Base-by-base conservation (phyloP, 1,140 invertebrate species). In the Carposina sasakii region DNA sequence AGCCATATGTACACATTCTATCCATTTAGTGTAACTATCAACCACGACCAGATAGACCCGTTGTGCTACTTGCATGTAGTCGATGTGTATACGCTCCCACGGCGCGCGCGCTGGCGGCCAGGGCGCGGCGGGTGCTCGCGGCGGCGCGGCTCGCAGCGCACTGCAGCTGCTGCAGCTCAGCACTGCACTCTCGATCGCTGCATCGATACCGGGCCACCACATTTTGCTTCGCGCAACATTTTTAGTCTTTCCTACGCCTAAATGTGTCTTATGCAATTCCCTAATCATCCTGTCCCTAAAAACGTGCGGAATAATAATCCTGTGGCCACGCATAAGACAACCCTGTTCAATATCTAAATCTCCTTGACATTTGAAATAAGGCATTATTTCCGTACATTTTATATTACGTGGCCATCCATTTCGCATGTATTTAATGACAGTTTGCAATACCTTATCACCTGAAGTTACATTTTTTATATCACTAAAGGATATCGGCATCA, bases 191-290 rank as follows among this genome's bases (percentile, higher is more conserved):
- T 39, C 16, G 6, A 39, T 39, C 5, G 6, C 8, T 6, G 8
- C 8, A 13, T 39, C 36, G 36, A 17, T 39, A 21, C 36, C 17
- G 13, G 17, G 5, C 17, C 17, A 19, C 36, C 36, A 34, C 8
- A 34, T 9, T 46, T 81, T 63, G 22, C 26, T 50, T 19, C 71
- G 26, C 3, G 79, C 82, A 2, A 78, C 24, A 0, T 53, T 28
- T 50, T 87, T 87, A 64, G 81, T 86, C 41, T 59, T 60, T 4
- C 64, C 60, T 10, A 81, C 63, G 6, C 79, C 79, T 5, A 60
- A 48, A 52, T 85, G 82, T 26, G 31, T 52, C n/a, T 52, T 37
- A 60, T 86, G 81, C 5, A 86, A 50, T 28, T 70, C 43, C 31
- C 65, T 23, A 9, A 86, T 46, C 17, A 82, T 48, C 31, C 52